Percentiles rank a stretch among this genome's conserved stretches.
phyloP scores from a whole-genome alignment of 2,888 invertebrate genomes.

The Busseola fusca region DNA sequence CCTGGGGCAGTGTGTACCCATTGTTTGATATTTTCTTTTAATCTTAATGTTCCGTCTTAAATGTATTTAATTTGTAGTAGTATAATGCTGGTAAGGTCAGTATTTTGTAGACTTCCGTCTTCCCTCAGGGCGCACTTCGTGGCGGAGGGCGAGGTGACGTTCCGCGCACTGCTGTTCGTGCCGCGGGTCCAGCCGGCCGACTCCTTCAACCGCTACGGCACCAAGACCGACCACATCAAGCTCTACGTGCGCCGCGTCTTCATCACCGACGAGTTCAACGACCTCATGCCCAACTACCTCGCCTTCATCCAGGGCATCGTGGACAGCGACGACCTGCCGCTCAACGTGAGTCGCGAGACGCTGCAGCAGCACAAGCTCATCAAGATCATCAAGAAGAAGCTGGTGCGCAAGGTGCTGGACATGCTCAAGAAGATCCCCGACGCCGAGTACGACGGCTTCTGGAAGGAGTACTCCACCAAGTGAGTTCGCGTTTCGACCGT shows the following conservation, averaged over 20 bases:
- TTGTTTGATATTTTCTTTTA: too few relatives aligned
- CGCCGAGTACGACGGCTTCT: constrained; percentile 97
- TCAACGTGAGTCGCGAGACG: constrained; percentile 99
- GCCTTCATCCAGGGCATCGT: constrained; percentile 98
- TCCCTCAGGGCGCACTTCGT: constrained; percentile 94
- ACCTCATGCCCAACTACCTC: constrained; percentile 99
- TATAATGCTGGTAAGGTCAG: too few relatives aligned
- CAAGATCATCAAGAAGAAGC: constrained; percentile 99
- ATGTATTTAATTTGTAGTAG: too few relatives aligned
- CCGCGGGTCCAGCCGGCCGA: constrained; percentile 97
- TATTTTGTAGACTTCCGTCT: too few relatives aligned
- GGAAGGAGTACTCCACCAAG: constrained; percentile 99
- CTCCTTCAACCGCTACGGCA: constrained; percentile 98
- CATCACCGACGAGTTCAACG: constrained; percentile 99
- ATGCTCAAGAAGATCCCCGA: constrained; percentile 99
- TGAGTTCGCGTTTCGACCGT: constrained; percentile 74
- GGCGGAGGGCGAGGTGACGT: constrained; percentile 99
- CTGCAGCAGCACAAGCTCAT: constrained; percentile 99
- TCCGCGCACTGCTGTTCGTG: constrained; percentile 98
- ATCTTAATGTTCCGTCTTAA: too few relatives aligned
- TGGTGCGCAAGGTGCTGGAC: constrained; percentile 98
- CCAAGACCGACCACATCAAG: constrained; percentile 98
- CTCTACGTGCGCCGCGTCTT: constrained; percentile 99
- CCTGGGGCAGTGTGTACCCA: too few relatives aligned
- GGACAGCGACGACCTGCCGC: constrained; percentile 99